Base-by-base conservation (phyloP, 2,888 invertebrate species). In the Lochmaea capreae region DNA sequence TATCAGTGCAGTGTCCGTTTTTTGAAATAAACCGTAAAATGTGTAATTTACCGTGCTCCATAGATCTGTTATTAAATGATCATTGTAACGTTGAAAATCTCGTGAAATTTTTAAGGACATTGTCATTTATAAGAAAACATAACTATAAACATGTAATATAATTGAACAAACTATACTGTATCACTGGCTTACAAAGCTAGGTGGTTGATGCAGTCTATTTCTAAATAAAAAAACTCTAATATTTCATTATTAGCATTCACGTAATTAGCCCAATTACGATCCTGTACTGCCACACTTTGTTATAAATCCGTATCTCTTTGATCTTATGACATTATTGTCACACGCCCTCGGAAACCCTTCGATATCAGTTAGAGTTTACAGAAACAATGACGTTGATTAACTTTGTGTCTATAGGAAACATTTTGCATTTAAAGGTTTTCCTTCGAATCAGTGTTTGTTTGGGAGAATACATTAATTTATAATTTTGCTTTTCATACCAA, bases 321-420 rank as follows among this genome's bases (percentile, higher is more conserved):
- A 61, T 61, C 39, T 61, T 61, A 39, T 6, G 33, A 39, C 9
- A 14, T 33, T 39, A 39, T 61, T 61, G 61, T 61, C n/a, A 39
- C 61, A 39, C 33, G 33, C 61, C n/a, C 61, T 61, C 61, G 61
- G 61, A 61, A 61, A 61, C 26, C 61, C n/a, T 33, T 39, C 61
- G 16, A 61, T 61, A 61, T 61, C 33, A 33, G 3, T 61, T 61
- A 16, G 61, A 61, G 33, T 33, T 61, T 39, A 61, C 39, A 61
- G 61, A 61, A 61, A 61, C 61, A 61, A 61, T 33, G 61, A 61
- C 39, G 33, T 61, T 61, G 61, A 61, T 61, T 61, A 61, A 61
- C 61, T 61, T 61, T 26, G 61, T 61, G 61, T 61, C 39, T 61
- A 61, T 61, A 61, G 61, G 61, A 61, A 61, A 61, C 61, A 18